These are phyloP conservation scores for Cydia strobilella DNA, from an alignment of 1,140 invertebrate species.

Conservation along the genomic window DNA sequence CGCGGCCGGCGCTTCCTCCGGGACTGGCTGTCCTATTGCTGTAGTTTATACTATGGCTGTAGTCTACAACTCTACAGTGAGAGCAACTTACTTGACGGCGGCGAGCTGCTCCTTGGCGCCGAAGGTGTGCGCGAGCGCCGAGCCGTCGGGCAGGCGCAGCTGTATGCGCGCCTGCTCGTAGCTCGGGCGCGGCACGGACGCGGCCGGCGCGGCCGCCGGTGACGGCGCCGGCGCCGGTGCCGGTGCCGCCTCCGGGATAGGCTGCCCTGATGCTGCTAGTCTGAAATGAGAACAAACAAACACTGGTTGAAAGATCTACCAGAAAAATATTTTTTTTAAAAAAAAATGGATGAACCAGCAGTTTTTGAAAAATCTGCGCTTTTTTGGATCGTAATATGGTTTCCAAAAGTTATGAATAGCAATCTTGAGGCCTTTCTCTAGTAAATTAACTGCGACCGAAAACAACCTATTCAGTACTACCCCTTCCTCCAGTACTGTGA, in stretches of 20 bases:
- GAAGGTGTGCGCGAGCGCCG: conserved; percentile 81
- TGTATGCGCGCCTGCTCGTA: conserved; percentile 82
- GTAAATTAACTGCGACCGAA: too few relatives aligned
- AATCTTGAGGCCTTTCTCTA: too few relatives aligned
- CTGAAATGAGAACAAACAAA: conserved; percentile 43
- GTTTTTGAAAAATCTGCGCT: too few relatives aligned
- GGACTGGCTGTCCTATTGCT: too few relatives aligned
- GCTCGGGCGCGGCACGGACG: conserved; percentile 47
- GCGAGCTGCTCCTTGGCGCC: conserved; percentile 93
- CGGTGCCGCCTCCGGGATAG: conserved; percentile 37
- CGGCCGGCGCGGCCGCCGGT: conserved; percentile 37
- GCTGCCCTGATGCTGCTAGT: conserved; percentile 65
- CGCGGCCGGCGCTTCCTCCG: conserved; percentile 38
- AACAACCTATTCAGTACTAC: too few relatives aligned
- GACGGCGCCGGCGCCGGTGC: conserved; percentile 48
- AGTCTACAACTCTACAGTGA: too few relatives aligned
- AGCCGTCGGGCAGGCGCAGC: conserved; percentile 83
- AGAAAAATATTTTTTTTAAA: too few relatives aligned
- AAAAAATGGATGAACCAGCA: too few relatives aligned
- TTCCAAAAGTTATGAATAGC: too few relatives aligned
- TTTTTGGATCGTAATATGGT: too few relatives aligned
- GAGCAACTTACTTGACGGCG: conserved; percentile 88
- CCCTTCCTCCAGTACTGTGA: too few relatives aligned
- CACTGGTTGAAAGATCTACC: not conserved
- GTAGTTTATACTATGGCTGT: too few relatives aligned